Percentiles rank a stretch among this genome's conserved stretches.
These are phyloP conservation scores for Callaeas wilsoni DNA, from an alignment of 2,113 vertebrate species.

Conservation along the genomic window DNA sequence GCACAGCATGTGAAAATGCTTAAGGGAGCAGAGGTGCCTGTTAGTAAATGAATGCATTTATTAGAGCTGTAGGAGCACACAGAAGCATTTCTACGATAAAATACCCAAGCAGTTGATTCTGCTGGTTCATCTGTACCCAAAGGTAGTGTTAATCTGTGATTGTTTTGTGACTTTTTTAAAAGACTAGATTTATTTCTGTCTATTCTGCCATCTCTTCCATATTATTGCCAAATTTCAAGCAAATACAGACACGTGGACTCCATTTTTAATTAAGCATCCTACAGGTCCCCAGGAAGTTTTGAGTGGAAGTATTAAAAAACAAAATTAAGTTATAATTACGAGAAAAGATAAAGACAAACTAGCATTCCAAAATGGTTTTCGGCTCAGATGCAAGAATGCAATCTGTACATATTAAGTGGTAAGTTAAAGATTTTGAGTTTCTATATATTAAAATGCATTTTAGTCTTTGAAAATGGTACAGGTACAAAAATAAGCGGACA, in stretches of 20 bases:
- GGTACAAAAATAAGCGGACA: not conserved
- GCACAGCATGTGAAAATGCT: not conserved
- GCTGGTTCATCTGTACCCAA: slow-evolving; percentile 40
- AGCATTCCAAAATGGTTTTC: not conserved
- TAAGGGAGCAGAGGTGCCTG: not conserved
- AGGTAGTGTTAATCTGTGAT: slow-evolving; percentile 49
- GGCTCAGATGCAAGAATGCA: not conserved
- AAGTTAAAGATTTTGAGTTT: not conserved
- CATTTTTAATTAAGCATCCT: not conserved
- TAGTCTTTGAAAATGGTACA: not conserved
- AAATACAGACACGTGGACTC: not conserved
- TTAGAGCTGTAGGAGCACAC: not conserved
- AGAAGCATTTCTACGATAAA: slow-evolving; percentile 17
- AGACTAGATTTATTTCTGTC: slow-evolving; percentile 5
- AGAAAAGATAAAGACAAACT: not conserved
- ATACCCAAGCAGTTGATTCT: not conserved
- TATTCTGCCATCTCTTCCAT: not conserved
- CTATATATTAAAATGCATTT: not conserved
- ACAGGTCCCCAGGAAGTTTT: not conserved
- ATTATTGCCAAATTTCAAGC: not conserved
- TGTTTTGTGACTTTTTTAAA: slow-evolving; percentile 11
- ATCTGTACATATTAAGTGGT: not conserved
- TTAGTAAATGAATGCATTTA: slow-evolving; percentile 50
- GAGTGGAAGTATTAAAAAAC: not conserved
- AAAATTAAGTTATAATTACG: not conserved